Evolutionary conservation across 2,113 vertebrate species (phyloP), one percentile per base, ranked within the genome.

Genomic region (Terrapene triunguis): DNA sequence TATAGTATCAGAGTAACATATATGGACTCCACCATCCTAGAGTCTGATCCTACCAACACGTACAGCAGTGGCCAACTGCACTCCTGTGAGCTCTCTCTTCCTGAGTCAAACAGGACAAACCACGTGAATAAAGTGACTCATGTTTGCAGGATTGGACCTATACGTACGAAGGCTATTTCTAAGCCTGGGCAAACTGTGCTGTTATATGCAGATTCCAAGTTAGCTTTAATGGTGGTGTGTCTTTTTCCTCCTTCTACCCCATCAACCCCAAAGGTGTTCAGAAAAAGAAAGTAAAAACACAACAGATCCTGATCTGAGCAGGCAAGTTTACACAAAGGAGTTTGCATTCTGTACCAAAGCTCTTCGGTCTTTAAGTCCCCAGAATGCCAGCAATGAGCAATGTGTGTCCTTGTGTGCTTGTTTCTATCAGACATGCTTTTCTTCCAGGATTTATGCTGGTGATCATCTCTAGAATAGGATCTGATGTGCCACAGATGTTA

Each of bases 371-470:
- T 76, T 57, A 14, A 29, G n/a, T 48, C 19, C 44, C 84, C 51
- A 21, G 87, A 93, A 92, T 79, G 32, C 44, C 59, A 78, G 51
- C 82, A 90, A 78, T 17, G 47, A 17, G 16, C 6, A 62, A 79
- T 79, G 29, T 5, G 8, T 47, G 27, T 55, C 84, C 44, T 91
- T 59, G 38, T 51, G 35, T 79, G 42, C 8, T 62, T 35, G 3
- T 24, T 72, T 74, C 3, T 17, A 8, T 88, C 81, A 24, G 29
- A 17, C 85, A 54, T 93, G 42, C 35, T 32, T 53, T 89, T 92
- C 2, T 82, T 89, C 69, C 69, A 59, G 57, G 84, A 94, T 95
- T 85, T 93, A 83, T 83, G n/a, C 32, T 65, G 54, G 54, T 92
- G 93, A 79, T 54, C 85, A 83, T 54, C 57, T 94, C 87, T 69